A percentile compares a stretch with the other conserved stretches of the same genome.
Evolutionary conservation across 2,797 vertebrate genomes (phyloP).

Genomic region (Tiaroga cobitis): DNA sequence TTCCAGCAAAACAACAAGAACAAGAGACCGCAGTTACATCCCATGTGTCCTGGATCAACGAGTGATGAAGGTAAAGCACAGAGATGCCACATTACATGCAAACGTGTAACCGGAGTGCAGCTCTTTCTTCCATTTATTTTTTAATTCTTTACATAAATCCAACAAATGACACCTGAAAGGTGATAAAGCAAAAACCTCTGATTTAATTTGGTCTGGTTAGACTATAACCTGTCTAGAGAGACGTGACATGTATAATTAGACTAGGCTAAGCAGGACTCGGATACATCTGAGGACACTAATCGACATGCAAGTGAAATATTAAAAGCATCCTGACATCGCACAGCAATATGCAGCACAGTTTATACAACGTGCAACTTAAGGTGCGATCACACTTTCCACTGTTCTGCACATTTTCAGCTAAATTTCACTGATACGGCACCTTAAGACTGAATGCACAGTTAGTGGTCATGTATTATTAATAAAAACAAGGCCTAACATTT

Average conservation of each 20-base stretch:
- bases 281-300: neutral
- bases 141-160: neutral
- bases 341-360: neutral
- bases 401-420: neutral
- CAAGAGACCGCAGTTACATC: neutral
- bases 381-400: neutral
- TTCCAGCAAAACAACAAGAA: neutral
- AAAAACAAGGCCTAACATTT: neutral
- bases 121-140: neutral
- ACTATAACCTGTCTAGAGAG: neutral
- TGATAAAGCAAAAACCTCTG: neutral
- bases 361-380: neutral
- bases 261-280: neutral
- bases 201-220: neutral
- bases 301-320: neutral
- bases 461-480: neutral
- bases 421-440: neutral
- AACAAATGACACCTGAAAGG: neutral
- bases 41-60: neutral
- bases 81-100: neutral
- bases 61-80: neutral
- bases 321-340: neutral
- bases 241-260: neutral
- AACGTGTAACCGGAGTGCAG: neutral
- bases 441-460: neutral